These are phyloP conservation scores for Jaculus jaculus DNA, from an alignment of 2,113 vertebrate genomes.

Conservation along the genomic window DNA sequence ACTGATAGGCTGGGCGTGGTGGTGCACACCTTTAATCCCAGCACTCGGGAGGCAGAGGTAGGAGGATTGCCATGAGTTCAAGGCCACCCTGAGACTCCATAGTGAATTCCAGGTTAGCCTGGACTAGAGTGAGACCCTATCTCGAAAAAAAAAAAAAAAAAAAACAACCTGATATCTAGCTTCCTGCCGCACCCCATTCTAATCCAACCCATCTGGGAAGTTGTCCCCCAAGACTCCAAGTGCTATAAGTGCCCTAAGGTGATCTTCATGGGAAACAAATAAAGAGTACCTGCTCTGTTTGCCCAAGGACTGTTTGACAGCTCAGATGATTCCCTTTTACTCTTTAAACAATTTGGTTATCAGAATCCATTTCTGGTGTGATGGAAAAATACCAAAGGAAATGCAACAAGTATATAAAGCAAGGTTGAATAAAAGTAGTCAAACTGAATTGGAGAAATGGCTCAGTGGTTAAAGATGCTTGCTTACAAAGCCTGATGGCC, in stretches of 20 bases:
- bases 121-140: too few relatives aligned
- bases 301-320: not conserved
- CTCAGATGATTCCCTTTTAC: slow-evolving; percentile 7
- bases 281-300: not conserved
- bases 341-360: slow-evolving; percentile 40
- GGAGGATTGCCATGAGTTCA: too few relatives aligned
- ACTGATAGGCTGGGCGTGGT: too few relatives aligned
- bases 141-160: too few relatives aligned
- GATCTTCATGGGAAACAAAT: not conserved
- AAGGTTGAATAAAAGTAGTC: not conserved
- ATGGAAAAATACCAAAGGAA: not conserved
- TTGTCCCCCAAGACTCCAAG: not conserved
- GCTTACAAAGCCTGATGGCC: too few relatives aligned
- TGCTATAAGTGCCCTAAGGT: not conserved
- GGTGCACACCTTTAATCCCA: too few relatives aligned
- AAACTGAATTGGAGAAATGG: not conserved
- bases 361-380: not conserved
- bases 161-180: not conserved
- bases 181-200: accelerated
- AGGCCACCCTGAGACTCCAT: too few relatives aligned
- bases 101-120: too few relatives aligned
- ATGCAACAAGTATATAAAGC: not conserved
- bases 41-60: too few relatives aligned
- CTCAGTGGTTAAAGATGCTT: too few relatives aligned
- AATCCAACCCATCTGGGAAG: not conserved